These are phyloP conservation scores for Sebastes reedi DNA, from an alignment of 2,797 vertebrate species.

Conservation along the genomic window DNA sequence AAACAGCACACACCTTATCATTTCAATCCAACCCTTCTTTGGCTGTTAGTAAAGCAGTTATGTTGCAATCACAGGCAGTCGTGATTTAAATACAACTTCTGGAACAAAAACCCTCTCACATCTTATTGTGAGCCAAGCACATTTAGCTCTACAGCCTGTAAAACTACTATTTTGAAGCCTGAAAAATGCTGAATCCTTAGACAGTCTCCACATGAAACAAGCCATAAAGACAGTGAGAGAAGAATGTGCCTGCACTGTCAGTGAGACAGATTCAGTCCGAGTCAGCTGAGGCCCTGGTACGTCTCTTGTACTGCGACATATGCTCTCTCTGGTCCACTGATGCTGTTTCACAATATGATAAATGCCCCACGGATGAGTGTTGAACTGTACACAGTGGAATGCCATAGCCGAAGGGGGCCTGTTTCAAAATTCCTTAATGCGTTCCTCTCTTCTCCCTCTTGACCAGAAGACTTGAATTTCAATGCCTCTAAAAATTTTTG, in stretches of 20 bases:
- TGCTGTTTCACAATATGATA: slow-evolving; percentile 53
- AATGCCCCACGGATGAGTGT: slow-evolving; percentile 39
- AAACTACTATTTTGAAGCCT: not conserved
- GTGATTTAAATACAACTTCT: slow-evolving; percentile 25
- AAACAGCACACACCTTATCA: slow-evolving; percentile 37
- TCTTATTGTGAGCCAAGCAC: slow-evolving; percentile 10
- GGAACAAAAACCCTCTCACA: slow-evolving; percentile 13
- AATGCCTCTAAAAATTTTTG: not conserved
- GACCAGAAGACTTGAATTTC: not conserved
- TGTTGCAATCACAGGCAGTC: slow-evolving; percentile 27
- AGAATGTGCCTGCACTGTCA: slow-evolving; percentile 20
- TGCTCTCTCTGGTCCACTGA: slow-evolving; percentile 20
- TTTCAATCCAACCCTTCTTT: slow-evolving; percentile 34
- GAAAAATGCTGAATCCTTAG: not conserved
- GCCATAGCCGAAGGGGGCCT: not conserved
- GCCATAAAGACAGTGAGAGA: not conserved
- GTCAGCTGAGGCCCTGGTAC: slow-evolving; percentile 14
- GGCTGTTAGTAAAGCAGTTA: slow-evolving; percentile 23
- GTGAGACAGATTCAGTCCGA: slow-evolving; percentile 31
- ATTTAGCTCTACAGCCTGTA: not conserved
- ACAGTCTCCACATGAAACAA: not conserved
- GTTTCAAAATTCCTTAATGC: slow-evolving; percentile 21
- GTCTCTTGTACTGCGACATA: slow-evolving; percentile 39
- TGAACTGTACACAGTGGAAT: slow-evolving; percentile 24
- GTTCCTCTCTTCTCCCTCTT: not conserved